These are phyloP conservation scores for Pseudocheirus occidentalis DNA, from an alignment of 2,797 vertebrate species.

Conservation along the genomic window DNA sequence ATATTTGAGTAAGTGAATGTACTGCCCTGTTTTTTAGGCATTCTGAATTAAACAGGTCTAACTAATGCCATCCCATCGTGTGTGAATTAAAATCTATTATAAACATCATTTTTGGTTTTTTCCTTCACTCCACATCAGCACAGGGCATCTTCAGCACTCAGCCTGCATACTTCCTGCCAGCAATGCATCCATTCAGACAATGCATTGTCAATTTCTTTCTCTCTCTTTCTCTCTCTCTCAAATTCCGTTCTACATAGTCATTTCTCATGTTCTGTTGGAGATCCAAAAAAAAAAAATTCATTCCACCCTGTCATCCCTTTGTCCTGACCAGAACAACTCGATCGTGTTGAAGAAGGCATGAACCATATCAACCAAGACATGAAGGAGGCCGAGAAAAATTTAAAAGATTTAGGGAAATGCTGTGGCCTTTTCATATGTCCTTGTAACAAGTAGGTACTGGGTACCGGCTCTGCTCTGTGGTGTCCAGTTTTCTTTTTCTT, in stretches of 20 bases:
- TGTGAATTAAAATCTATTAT: slow-evolving; percentile 78
- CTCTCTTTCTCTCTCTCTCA: slow-evolving; percentile 72
- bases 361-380: slow-evolving; percentile 99
- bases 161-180: slow-evolving; percentile 65
- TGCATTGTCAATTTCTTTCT: slow-evolving; percentile 83
- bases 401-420: slow-evolving; percentile 99
- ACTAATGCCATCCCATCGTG: slow-evolving; percentile 75
- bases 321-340: slow-evolving; percentile 99
- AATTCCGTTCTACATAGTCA: slow-evolving; percentile 88
- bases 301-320: slow-evolving; percentile 99
- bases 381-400: slow-evolving; percentile 99
- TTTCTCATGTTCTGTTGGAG: slow-evolving; percentile 92
- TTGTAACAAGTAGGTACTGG: slow-evolving; percentile 99
- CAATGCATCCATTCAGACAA: slow-evolving; percentile 85
- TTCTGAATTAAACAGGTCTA: slow-evolving; percentile 79
- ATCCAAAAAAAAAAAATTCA: slow-evolving; percentile 92
- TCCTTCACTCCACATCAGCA: slow-evolving; percentile 71
- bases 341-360: slow-evolving; percentile 99
- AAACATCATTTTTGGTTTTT: slow-evolving; percentile 77
- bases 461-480: slow-evolving; percentile 97
- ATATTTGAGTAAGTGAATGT: slow-evolving; percentile 81
- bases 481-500: slow-evolving; percentile 97
- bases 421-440: slow-evolving; percentile 99
- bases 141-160: slow-evolving; percentile 60
- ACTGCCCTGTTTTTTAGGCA: slow-evolving; percentile 76